These are phyloP conservation scores for Anoura caudifer DNA, from an alignment of 2,113 vertebrate species.

Conservation along the genomic window DNA sequence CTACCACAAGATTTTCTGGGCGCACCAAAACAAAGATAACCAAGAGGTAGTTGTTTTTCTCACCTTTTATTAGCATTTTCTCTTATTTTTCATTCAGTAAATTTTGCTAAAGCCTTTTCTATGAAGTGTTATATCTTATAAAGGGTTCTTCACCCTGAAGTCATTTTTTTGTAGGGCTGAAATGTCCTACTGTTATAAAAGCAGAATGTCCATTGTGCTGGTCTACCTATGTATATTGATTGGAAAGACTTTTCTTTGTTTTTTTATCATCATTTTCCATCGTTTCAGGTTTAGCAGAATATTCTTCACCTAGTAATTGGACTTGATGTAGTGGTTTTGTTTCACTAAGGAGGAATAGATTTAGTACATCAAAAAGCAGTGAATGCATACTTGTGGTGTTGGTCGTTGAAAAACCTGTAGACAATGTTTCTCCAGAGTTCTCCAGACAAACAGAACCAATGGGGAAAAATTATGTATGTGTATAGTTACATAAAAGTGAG, in stretches of 20 bases:
- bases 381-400: background rate
- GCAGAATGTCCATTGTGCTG: background rate
- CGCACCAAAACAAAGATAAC: slow-evolving; percentile 83
- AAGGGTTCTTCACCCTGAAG: background rate
- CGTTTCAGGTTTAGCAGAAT: background rate
- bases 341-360: background rate
- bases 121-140: background rate
- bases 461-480: background rate
- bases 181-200: background rate
- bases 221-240: background rate
- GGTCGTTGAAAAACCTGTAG: background rate
- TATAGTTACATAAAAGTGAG: background rate
- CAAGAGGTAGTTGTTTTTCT: slow-evolving; percentile 78
- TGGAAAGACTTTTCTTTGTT: background rate
- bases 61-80: background rate
- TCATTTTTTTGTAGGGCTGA: background rate
- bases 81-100: background rate
- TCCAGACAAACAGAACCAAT: background rate
- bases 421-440: background rate
- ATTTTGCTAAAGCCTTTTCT: background rate
- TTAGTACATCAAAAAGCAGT: background rate
- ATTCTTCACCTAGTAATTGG: background rate
- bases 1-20: slow-evolving; percentile 84
- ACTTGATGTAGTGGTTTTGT: background rate
- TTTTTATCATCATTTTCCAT: background rate